Conservation (phyloP, 2,797 vertebrate genomes). For the Sphaeramia orbicularis region DNA sequence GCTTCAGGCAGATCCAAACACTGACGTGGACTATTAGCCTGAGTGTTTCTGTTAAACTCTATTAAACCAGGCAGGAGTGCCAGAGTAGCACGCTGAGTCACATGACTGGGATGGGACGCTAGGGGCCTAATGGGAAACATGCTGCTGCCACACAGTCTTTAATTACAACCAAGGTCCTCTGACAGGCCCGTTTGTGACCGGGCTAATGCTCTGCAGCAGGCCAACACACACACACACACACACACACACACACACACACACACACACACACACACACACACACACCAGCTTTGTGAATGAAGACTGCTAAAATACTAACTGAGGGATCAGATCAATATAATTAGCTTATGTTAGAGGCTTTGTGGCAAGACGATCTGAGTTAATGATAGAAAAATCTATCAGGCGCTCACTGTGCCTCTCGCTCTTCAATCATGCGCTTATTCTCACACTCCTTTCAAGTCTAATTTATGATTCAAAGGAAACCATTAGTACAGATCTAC, state of each 20-base stretch:
- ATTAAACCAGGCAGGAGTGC: slow-evolving; percentile 53
- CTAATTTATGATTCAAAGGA: slow-evolving; percentile 69
- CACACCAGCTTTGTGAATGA: slow-evolving; percentile 53
- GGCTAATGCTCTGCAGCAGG: slow-evolving; percentile 63
- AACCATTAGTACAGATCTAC: slow-evolving; percentile 57
- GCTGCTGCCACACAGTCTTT: slow-evolving; percentile 76
- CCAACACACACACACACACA: too few species aligned
- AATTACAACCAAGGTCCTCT: slow-evolving; percentile 74
- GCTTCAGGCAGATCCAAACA: slow-evolving; percentile 42
- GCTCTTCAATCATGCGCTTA: slow-evolving; percentile 59
- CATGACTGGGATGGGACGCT: slow-evolving; percentile 65
- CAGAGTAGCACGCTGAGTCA: slow-evolving; percentile 66
- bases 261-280: slow-evolving; percentile 33
- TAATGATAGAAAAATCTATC: slow-evolving; percentile 71
- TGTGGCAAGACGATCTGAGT: slow-evolving; percentile 64
- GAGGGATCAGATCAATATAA: slow-evolving; percentile 69
- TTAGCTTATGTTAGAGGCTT: slow-evolving; percentile 57
- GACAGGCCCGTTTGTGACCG: slow-evolving; percentile 72
- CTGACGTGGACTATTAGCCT: slow-evolving; percentile 48
- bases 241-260: too few species aligned
- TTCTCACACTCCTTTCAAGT: slow-evolving; percentile 62
- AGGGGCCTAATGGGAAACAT: slow-evolving; percentile 76
- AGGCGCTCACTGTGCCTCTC: slow-evolving; percentile 42
- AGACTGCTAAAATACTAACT: slow-evolving; percentile 58
- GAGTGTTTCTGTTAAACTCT: slow-evolving; percentile 60